phyloP scores from a whole-genome alignment of 2,113 vertebrate species.

The Synodontis membranacea region DNA sequence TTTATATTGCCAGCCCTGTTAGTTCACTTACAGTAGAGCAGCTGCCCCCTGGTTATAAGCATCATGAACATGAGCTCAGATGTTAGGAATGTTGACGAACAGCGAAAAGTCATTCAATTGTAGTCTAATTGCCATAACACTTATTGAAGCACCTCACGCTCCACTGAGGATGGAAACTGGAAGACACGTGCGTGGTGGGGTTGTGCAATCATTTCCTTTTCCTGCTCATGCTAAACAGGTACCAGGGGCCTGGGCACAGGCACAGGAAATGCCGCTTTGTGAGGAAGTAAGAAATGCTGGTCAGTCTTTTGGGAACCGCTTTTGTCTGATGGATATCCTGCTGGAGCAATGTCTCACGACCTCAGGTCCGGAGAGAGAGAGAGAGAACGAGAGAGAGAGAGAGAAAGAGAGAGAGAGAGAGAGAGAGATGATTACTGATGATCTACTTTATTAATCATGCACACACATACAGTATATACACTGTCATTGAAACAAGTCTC shows the following conservation, averaged over 20 bases:
- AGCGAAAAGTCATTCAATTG: not conserved
- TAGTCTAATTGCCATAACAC: slow-evolving; percentile 1
- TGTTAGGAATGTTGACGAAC: slow-evolving; percentile 1
- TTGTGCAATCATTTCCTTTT: slow-evolving; percentile 13
- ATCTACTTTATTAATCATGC: not conserved
- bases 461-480: not conserved
- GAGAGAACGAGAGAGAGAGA: not conserved
- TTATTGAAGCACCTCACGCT: not conserved
- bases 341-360: slow-evolving; percentile 41
- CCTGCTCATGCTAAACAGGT: slow-evolving; percentile 24
- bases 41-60: not conserved
- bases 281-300: not conserved
- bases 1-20: not conserved
- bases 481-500: not conserved
- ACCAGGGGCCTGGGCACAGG: slow-evolving; percentile 11
- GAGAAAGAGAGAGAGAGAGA: slow-evolving; percentile 5
- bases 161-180: not conserved
- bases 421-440: not conserved
- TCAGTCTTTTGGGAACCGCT: slow-evolving; percentile 16
- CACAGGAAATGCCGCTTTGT: slow-evolving; percentile 16
- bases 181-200: not conserved
- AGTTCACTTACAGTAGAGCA: not conserved
- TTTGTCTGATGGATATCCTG: slow-evolving; percentile 47
- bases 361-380: slow-evolving; percentile 21
- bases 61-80: not conserved